Conservation (phyloP, 2,113 vertebrate species). For the Echinops telfairi region DNA sequence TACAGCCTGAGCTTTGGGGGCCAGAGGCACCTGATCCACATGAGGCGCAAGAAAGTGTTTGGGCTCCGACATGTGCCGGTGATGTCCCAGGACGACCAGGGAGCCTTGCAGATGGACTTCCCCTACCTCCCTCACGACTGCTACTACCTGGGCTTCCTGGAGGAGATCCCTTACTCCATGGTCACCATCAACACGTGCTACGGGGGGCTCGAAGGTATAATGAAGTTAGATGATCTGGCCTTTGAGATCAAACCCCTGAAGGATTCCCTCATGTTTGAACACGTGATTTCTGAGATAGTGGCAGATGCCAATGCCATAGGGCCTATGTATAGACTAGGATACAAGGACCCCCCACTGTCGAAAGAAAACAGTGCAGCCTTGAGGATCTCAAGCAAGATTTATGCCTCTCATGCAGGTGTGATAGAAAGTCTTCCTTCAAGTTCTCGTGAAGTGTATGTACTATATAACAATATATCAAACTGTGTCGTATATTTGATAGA, state of each 20-base stretch:
- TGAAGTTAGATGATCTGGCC: conserved; percentile 75
- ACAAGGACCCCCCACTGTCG: not conserved
- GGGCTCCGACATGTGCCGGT: conserved; percentile 68
- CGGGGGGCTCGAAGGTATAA: conserved; percentile 71
- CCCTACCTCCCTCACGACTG: conserved; percentile 80
- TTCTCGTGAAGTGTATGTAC: accelerated
- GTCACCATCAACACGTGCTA: conserved; percentile 80
- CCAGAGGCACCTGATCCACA: conserved; percentile 62
- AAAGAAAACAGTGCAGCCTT: not conserved
- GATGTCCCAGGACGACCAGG: conserved; percentile 77
- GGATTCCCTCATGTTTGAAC: conserved; percentile 66
- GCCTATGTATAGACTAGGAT: not conserved
- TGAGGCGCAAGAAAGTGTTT: conserved; percentile 64
- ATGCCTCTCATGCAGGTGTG: not conserved
- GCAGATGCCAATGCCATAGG: accelerated
- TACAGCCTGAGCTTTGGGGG: conserved; percentile 81
- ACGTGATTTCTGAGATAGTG: conserved; percentile 79
- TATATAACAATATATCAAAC: not conserved
- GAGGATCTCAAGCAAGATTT: accelerated
- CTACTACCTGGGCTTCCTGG: conserved; percentile 81
- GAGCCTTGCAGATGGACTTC: conserved; percentile 69
- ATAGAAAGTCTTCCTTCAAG: not conserved
- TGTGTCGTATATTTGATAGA: not conserved
- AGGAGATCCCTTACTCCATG: conserved; percentile 76
- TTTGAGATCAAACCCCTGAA: conserved; percentile 83